Evolutionary conservation across 2,888 invertebrate genomes (phyloP), one percentile per base, ranked within the genome.

Genomic region (Tyria jacobaeae): DNA sequence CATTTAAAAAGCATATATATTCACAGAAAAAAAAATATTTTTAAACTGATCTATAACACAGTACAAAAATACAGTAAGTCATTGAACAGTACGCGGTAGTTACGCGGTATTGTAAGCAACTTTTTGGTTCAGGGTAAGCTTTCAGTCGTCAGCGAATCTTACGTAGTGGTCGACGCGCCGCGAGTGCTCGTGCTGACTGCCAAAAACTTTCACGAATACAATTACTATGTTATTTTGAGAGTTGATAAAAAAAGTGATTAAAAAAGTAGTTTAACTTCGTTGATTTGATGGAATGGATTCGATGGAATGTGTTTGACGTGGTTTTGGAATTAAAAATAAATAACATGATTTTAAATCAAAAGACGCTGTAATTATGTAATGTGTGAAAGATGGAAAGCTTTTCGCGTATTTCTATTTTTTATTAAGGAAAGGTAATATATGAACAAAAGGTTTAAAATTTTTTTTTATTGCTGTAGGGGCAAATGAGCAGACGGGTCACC

Each of bases 81-180:
- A 49, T 49, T 7, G 7, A 27, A n/a, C 10, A 48, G n/a, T 44
- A 59, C 53, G 53, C 50, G 7, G 37, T 21, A 27, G n/a, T n/a
- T 44, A 59, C 53, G 53, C 50, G 7, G 37, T 21, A 27, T 25
- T n/a, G 59, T 59, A 59, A 47, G 48, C 59, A 59, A 39, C 3
- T 50, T 59, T 53, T 53, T 15, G 35, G 27, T 51, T 52, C 52
- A 53, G 39, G 49, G 31, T 27, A 25, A 57, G 62, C 48, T 62
- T 62, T 62, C 57, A 62, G 62, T 62, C 57, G 31, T 15, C 37
- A 39, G 37, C 39, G 31, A 62, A 62, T 49, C 48, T 37, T 39
- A 50, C 57, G 39, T 41, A 9, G 53, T 1, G 39, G 3, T 12
- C 41, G 62, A 62, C 62, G 62, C 57, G 31, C 27, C 52, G 57